These are phyloP conservation scores for Pegoplata infirma DNA, from an alignment of 2,888 invertebrate species.

Conservation along the genomic window DNA sequence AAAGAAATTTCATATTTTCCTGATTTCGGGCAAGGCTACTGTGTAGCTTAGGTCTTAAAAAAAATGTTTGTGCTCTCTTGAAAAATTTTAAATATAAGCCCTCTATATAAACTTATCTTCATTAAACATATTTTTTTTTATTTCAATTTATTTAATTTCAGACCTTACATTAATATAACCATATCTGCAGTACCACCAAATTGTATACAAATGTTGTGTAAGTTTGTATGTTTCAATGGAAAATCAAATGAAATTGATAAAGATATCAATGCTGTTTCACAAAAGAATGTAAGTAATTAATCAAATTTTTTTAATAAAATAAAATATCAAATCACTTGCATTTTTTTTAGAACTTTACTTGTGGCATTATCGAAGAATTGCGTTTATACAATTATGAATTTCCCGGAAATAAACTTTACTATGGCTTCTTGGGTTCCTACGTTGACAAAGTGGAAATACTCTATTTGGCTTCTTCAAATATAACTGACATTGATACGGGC, in stretches of 20 bases:
- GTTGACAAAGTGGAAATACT: conserved; percentile 60
- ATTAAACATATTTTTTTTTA: not conserved
- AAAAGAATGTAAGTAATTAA: conserved; percentile 34
- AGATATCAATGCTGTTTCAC: conserved; percentile 62
- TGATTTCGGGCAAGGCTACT: no score
- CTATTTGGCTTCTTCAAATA: conserved; percentile 66
- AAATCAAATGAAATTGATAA: conserved; percentile 61
- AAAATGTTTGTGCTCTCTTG: no score
- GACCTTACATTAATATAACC: conserved; percentile 33
- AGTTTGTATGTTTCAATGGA: conserved; percentile 67
- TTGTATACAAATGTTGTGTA: conserved; percentile 64
- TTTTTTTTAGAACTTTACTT: conserved; percentile 51
- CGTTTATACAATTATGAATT: conserved; percentile 70
- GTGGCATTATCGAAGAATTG: conserved; percentile 66
- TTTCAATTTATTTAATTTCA: conserved; percentile 1
- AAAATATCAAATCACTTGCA: not conserved
- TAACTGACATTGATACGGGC: conserved; percentile 65
- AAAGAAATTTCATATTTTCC: no score
- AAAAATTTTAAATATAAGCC: no score
- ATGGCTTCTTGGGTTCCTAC: conserved; percentile 68
- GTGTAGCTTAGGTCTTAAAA: no score
- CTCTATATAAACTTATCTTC: no score
- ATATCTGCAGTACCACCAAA: conserved; percentile 22
- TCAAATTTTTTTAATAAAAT: not conserved
- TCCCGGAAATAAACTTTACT: conserved; percentile 58